phyloP scores from a whole-genome alignment of 2,888 invertebrate species.

The Lepidocyrtinus sp. region DNA sequence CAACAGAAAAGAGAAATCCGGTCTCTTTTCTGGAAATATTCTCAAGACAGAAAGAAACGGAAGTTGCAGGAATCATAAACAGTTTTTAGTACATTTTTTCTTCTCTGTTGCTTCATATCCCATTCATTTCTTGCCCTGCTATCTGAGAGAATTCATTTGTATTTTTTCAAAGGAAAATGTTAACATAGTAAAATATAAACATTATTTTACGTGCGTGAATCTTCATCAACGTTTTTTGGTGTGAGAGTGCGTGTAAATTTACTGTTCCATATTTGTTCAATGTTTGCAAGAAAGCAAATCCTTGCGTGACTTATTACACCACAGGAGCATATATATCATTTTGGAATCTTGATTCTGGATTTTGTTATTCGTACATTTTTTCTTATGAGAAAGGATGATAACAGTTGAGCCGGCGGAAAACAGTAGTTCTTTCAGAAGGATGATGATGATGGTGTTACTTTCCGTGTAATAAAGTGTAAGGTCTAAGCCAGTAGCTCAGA shows the following conservation, averaged over 20 bases:
- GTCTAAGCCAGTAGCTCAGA: too few relatives aligned
- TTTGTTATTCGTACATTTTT: slow-evolving; percentile 19
- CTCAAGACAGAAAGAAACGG: slow-evolving; percentile 21
- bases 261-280: slow-evolving; percentile 20
- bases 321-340: slow-evolving; percentile 2
- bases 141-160: slow-evolving; percentile 1
- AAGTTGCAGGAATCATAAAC: slow-evolving; percentile 9
- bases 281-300: slow-evolving; percentile 16
- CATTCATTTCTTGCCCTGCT: slow-evolving; percentile 18
- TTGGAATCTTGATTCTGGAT: slow-evolving; percentile 11
- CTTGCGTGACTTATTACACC: slow-evolving; percentile 32
- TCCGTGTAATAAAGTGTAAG: slow-evolving; percentile 15
- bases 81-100: slow-evolving; percentile 24
- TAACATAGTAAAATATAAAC: slow-evolving; percentile 1
- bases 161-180: background rate
- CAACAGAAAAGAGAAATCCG: background rate
- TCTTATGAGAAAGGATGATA: background rate
- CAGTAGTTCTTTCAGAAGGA: slow-evolving; percentile 11
- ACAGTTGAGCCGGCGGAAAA: slow-evolving; percentile 10
- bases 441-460: slow-evolving; percentile 2
- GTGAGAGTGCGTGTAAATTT: slow-evolving; percentile 5
- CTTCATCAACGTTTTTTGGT: slow-evolving; percentile 17
- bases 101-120: slow-evolving; percentile 16
- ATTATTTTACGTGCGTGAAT: background rate
- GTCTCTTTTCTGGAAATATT: slow-evolving; percentile 15